These are phyloP conservation scores for Myotis lucifugus DNA, from an alignment of 2,113 vertebrate genomes.

Conservation along the genomic window DNA sequence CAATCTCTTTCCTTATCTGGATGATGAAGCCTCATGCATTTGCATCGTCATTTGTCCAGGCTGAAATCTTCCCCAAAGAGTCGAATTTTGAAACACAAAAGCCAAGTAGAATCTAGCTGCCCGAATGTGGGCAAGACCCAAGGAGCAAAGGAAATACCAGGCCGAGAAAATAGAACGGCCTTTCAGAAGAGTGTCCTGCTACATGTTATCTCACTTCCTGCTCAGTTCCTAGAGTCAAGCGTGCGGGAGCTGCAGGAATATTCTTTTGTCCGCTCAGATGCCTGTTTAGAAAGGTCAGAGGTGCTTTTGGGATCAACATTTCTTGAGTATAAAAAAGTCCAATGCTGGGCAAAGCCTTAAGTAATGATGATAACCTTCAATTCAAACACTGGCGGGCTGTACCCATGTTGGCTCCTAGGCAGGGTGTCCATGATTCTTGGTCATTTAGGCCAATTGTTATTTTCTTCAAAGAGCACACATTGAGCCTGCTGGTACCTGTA, in stretches of 20 bases:
- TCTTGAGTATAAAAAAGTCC: not conserved
- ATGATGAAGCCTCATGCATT: not conserved
- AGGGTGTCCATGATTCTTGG: not conserved
- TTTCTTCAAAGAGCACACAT: not conserved
- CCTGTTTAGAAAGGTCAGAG: conserved; percentile 31
- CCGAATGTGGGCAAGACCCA: not conserved
- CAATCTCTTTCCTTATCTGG: not conserved
- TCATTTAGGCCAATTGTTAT: not conserved
- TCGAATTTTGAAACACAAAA: conserved; percentile 41
- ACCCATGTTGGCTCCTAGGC: not conserved
- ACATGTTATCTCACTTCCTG: not conserved
- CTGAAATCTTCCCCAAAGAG: not conserved
- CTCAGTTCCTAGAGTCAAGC: not conserved
- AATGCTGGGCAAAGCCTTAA: not conserved
- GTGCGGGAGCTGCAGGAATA: not conserved
- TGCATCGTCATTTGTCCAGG: not conserved
- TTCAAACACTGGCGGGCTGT: not conserved
- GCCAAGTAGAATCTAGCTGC: not conserved
- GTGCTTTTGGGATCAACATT: not conserved
- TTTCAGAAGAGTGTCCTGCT: not conserved
- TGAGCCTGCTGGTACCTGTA: not conserved
- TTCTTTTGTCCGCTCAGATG: not conserved
- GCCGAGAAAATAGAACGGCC: not conserved
- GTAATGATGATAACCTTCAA: not conserved
- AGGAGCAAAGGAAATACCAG: conserved; percentile 15